A percentile compares a stretch with the other conserved stretches of the same genome.
Conservation (phyloP, 2,888 invertebrate species). For the Xanthorhoe spadicearia region DNA sequence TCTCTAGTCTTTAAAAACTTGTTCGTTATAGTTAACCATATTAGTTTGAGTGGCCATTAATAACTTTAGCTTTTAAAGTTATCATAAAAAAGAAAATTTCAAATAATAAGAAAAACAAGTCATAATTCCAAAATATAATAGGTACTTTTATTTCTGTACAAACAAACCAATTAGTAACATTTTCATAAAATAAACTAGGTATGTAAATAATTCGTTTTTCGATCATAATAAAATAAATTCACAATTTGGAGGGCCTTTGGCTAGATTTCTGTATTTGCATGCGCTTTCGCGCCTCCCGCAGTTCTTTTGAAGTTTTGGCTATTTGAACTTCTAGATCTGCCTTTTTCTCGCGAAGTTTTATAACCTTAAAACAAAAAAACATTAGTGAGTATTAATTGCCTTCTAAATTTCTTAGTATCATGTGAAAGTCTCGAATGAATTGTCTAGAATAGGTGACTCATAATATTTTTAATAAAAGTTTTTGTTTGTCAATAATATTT, state of each 20-base stretch:
- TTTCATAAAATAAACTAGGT: background rate
- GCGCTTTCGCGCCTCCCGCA: slow-evolving; percentile 61
- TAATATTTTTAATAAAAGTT: too few species aligned
- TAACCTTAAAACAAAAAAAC: slow-evolving; percentile 53
- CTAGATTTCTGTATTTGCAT: slow-evolving; percentile 44
- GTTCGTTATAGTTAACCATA: too few species aligned
- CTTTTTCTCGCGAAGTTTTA: slow-evolving; percentile 61
- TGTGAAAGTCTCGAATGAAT: too few species aligned
- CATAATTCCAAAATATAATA: background rate
- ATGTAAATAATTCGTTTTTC: background rate
- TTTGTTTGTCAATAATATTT: too few species aligned
- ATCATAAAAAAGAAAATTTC: background rate
- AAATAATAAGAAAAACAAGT: background rate
- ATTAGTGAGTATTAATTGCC: background rate
- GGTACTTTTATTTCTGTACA: background rate
- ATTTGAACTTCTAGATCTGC: slow-evolving; percentile 59
- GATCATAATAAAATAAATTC: slow-evolving; percentile 2
- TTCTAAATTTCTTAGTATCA: too few species aligned
- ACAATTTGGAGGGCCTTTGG: slow-evolving; percentile 3
- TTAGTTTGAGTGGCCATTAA: too few species aligned
- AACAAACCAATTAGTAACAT: background rate
- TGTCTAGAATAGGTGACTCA: too few species aligned
- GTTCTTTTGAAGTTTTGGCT: slow-evolving; percentile 48
- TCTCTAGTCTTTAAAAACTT: too few species aligned
- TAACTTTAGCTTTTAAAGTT: background rate